These are phyloP conservation scores for Leptoteleia sp. DNA, from an alignment of 1,140 invertebrate genomes.

Conservation along the genomic window DNA sequence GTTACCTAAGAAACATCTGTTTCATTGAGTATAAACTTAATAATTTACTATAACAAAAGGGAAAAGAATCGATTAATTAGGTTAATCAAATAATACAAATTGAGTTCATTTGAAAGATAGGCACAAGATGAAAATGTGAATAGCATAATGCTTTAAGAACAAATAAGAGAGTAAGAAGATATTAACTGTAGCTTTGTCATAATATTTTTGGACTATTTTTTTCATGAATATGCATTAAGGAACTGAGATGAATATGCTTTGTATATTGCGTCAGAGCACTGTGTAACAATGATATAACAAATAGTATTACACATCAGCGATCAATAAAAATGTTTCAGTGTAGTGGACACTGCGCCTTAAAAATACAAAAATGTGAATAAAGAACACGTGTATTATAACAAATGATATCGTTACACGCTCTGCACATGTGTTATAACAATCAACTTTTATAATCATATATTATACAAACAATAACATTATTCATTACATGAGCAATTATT, in stretches of 20 bases:
- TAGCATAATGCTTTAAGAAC: too few species aligned
- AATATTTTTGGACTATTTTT: too few species aligned
- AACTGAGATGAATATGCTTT: background rate
- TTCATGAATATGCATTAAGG: slow-evolving; percentile 2
- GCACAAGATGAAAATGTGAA: too few species aligned
- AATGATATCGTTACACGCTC: slow-evolving; percentile 24
- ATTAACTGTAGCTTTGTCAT: too few species aligned
- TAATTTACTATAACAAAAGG: too few species aligned
- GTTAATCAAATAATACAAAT: too few species aligned
- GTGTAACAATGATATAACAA: slow-evolving; percentile 21
- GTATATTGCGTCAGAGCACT: background rate
- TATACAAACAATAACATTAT: slow-evolving; percentile 5
- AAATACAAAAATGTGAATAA: slow-evolving; percentile 25
- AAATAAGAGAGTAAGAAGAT: too few species aligned
- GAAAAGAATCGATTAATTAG: too few species aligned
- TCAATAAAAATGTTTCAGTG: slow-evolving; percentile 36
- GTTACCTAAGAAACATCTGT: too few species aligned
- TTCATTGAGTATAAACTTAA: too few species aligned
- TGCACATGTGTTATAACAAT: slow-evolving; percentile 37
- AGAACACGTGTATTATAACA: slow-evolving; percentile 40
- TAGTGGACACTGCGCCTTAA: slow-evolving; percentile 31
- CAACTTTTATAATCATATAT: too few species aligned
- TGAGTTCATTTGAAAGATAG: too few species aligned
- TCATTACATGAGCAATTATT: slow-evolving; percentile 10
- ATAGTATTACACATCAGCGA: slow-evolving; percentile 20